Base-by-base conservation (phyloP, 37 sponge, comb jelly and placozoan species). In the Hexactinellida sp. region DNA sequence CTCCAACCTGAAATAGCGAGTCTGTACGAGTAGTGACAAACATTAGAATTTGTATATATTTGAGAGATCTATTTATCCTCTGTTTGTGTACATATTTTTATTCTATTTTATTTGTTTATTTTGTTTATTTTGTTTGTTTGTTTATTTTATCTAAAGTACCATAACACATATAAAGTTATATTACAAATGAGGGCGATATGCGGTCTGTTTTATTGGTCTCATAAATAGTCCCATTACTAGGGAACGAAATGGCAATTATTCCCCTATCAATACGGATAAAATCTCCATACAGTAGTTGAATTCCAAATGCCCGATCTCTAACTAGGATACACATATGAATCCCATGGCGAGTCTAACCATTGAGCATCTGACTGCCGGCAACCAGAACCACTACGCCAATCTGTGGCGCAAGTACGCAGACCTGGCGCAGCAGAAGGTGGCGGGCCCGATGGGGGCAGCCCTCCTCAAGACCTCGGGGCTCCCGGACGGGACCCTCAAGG, bases 391-490 rank as follows among this genome's bases (percentile, higher is more conserved):
- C 34, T 63, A 63, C 34, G 34, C 76, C 25, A 63, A 63, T n/a
- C 30, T 63, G 25, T 63, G 76, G 76, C 25, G 76, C 32, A 63
- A 63, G 30, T 63, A 63, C 76, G 3, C 19, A 3, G 76, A 63
- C 76, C 76, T 63, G 3, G 1, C 76, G 76, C 32, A 23, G 34
- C 76, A 63, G 76, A 63, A n/a, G 30, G 76, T 63, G 34, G 76
- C 32, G 34, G 76, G 19, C 3, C 76, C 3, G 34, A 63, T 63
- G 76, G 76, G 76, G 28, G 84, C 84, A 9, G 25, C n/a, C 24
- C 39, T 38, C 36, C 38, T 83, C 36, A 83, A 38, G 39, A 38
- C 39, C 24, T 36, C 84, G 54, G 88, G 84, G 39, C 83, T 87
- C n/a, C 38, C 54, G 0, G 52, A 83, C 37, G 71, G 1, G 24